Evolutionary conservation across 2,113 vertebrate genomes (phyloP).

Genomic region (Saccopteryx bilineata): DNA sequence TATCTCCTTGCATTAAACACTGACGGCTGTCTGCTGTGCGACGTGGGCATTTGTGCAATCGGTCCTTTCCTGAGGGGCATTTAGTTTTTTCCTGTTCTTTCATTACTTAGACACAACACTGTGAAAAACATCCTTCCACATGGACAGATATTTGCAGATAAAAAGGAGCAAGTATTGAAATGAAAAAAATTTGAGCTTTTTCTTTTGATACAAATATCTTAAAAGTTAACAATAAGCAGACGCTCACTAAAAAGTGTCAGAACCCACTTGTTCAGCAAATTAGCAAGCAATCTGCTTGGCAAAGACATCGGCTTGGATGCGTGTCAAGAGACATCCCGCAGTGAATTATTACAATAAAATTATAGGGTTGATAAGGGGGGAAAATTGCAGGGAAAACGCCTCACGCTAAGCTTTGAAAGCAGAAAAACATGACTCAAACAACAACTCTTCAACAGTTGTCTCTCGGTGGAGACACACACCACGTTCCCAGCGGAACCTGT

Average conservation of each 20-base stretch:
- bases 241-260: conserved; percentile 24
- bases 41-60: neutral
- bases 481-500: rapidly evolving
- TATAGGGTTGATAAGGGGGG: conserved; percentile 70
- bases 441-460: conserved; percentile 41
- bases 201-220: neutral
- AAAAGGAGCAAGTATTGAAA: neutral
- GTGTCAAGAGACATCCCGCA: conserved; percentile 70
- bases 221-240: conserved; percentile 4
- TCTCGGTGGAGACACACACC: neutral
- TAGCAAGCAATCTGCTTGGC: conserved; percentile 66
- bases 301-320: conserved; percentile 60
- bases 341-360: conserved; percentile 77
- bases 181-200: neutral
- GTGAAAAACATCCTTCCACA: neutral
- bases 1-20: neutral
- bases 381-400: conserved; percentile 66
- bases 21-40: too few relatives aligned
- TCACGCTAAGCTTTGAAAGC: conserved; percentile 34
- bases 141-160: neutral
- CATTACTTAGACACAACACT: neutral
- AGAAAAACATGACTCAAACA: conserved; percentile 48
- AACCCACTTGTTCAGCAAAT: conserved; percentile 78
- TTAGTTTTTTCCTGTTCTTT: too few relatives aligned
- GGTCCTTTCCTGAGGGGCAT: neutral